A percentile compares a stretch with the other conserved stretches of the same genome.
phyloP scores from a whole-genome alignment of 2,797 vertebrate species.

The Kryptolebias ocellatus region DNA sequence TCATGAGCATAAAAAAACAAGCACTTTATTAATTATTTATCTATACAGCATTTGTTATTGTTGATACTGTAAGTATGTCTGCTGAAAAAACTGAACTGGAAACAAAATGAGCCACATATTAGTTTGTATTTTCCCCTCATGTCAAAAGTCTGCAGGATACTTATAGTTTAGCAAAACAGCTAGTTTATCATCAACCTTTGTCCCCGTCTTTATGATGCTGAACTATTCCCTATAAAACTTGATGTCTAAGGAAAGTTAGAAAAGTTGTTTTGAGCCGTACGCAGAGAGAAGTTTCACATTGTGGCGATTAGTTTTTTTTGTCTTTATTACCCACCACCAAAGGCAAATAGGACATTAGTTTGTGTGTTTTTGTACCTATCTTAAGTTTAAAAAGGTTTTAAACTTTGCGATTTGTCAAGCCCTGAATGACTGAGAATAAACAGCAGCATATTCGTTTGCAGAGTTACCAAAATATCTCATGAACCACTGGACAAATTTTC shows the following conservation, averaged over 20 bases:
- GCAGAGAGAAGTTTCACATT: conserved; percentile 8
- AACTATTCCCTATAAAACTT: background rate
- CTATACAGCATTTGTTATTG: background rate
- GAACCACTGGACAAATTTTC: too few relatives aligned
- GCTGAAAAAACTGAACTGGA: background rate
- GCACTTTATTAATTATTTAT: background rate
- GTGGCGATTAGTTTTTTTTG: background rate
- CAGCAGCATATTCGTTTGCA: too few relatives aligned
- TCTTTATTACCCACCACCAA: too few relatives aligned
- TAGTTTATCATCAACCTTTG: conserved; percentile 35
- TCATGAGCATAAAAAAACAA: background rate
- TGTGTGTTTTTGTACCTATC: too few relatives aligned
- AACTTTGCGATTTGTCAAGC: too few relatives aligned
- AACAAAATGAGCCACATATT: background rate
- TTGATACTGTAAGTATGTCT: background rate
- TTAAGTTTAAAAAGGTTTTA: too few relatives aligned
- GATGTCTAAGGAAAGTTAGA: background rate
- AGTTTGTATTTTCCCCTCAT: background rate
- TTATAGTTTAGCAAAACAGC: conserved; percentile 11
- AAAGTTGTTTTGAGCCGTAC: background rate
- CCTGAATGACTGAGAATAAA: too few relatives aligned
- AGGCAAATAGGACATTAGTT: too few relatives aligned
- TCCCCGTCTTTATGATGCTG: conserved; percentile 19
- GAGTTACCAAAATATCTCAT: too few relatives aligned
- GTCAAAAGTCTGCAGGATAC: too few relatives aligned